These are phyloP conservation scores for Sparus aurata DNA, from an alignment of 2,797 vertebrate species.

Conservation along the genomic window DNA sequence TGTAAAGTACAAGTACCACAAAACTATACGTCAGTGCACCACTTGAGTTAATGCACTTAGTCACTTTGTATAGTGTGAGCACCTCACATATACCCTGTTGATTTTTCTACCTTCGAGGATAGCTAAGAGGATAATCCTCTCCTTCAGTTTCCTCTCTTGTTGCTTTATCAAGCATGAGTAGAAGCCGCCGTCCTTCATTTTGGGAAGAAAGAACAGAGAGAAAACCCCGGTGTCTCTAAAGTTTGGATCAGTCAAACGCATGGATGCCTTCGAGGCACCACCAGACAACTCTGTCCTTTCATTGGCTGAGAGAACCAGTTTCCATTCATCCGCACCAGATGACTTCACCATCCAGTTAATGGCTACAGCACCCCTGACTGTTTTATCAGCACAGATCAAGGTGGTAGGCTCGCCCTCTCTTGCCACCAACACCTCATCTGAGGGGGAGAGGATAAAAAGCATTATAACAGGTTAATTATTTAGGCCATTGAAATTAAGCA, in stretches of 20 bases:
- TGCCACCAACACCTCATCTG: slow-evolving; percentile 78
- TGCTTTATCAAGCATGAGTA: slow-evolving; percentile 79
- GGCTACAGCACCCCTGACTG: slow-evolving; percentile 31
- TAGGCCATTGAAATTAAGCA: slow-evolving; percentile 1
- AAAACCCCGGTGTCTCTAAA: slow-evolving; percentile 74
- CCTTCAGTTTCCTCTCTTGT: slow-evolving; percentile 46
- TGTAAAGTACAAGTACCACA: neutral
- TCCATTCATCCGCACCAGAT: slow-evolving; percentile 50
- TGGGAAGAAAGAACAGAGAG: slow-evolving; percentile 76
- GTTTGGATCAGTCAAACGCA: slow-evolving; percentile 65
- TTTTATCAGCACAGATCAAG: slow-evolving; percentile 73
- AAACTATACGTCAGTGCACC: neutral
- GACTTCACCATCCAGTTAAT: slow-evolving; percentile 78
- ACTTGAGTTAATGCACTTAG: neutral
- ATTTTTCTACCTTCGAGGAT: slow-evolving; percentile 79
- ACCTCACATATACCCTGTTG: neutral
- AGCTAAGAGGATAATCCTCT: slow-evolving; percentile 77
- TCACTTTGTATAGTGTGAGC: neutral
- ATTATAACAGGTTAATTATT: slow-evolving; percentile 20
- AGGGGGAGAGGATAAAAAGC: slow-evolving; percentile 16
- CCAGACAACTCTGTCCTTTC: slow-evolving; percentile 51
- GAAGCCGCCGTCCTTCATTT: slow-evolving; percentile 63
- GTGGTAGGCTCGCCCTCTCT: slow-evolving; percentile 52
- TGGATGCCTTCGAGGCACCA: slow-evolving; percentile 44
- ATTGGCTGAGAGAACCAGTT: slow-evolving; percentile 75